Evolutionary conservation across 2,888 invertebrate species (phyloP).

Genomic region (Troides oblongomaculatus): DNA sequence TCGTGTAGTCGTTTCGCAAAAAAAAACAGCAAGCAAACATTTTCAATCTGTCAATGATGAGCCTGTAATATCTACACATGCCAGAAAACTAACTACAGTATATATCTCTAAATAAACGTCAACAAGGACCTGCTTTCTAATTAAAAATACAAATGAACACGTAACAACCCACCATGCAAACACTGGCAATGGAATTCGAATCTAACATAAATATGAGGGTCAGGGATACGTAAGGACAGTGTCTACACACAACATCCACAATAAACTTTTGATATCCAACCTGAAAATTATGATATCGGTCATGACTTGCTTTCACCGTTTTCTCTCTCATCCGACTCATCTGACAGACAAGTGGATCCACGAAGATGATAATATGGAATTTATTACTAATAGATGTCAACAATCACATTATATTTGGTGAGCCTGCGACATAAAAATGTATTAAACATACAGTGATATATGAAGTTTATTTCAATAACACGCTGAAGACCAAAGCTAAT

Average conservation of each 20-base stretch:
- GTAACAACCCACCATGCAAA: constrained; percentile 13
- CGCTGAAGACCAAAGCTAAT: background rate
- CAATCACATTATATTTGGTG: background rate
- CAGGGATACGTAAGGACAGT: constrained; percentile 1
- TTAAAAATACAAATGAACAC: background rate
- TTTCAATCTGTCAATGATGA: background rate
- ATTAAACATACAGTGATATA: too few relatives aligned
- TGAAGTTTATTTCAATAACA: too few relatives aligned
- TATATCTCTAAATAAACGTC: background rate
- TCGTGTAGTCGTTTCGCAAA: background rate
- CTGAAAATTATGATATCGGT: constrained; percentile 9
- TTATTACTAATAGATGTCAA: background rate
- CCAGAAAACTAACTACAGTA: constrained; percentile 3
- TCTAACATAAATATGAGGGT: constrained; percentile 7
- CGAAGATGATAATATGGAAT: constrained; percentile 5
- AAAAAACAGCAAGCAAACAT: background rate
- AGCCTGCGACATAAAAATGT: constrained; percentile 12
- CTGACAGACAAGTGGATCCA: constrained; percentile 4
- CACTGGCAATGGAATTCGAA: constrained; percentile 12
- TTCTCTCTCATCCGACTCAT: constrained; percentile 2
- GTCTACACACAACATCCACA: constrained; percentile 25
- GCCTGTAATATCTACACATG: background rate
- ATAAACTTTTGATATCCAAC: constrained; percentile 17
- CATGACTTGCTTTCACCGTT: constrained; percentile 18
- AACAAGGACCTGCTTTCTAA: background rate